Evolutionary conservation across 2,113 vertebrate genomes (phyloP).

Genomic region (Eulemur rufifrons): DNA sequence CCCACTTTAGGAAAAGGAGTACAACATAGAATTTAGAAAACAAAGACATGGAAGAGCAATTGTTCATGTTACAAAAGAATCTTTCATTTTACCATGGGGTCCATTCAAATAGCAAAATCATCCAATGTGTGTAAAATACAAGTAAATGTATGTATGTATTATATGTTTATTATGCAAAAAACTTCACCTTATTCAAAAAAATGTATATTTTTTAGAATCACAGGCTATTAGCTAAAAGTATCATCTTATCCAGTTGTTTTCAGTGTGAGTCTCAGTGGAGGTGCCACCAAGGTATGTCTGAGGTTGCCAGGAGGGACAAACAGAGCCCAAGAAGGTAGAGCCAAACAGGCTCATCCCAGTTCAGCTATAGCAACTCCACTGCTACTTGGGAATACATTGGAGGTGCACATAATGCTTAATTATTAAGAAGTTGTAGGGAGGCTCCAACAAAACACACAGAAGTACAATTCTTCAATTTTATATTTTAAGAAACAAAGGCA

Average conservation of each 20-base stretch:
- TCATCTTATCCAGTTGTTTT: not conserved
- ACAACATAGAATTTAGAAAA: not conserved
- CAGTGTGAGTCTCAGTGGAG: not conserved
- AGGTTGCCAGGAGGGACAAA: not conserved
- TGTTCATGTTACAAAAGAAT: not conserved
- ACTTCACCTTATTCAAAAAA: not conserved
- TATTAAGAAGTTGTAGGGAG: not conserved
- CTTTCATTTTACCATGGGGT: not conserved
- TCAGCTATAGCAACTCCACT: not conserved
- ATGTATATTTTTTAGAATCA: not conserved
- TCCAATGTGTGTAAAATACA: not conserved
- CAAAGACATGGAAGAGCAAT: not conserved
- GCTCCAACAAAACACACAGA: not conserved
- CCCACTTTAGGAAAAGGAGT: not conserved
- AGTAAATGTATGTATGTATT: not conserved
- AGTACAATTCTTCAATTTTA: not conserved
- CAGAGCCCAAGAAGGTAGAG: accelerated
- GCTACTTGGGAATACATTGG: not conserved
- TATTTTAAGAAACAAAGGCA: not conserved
- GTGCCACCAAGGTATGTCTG: accelerated
- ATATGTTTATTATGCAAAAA: not conserved
- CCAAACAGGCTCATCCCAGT: accelerated
- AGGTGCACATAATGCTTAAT: too few species aligned
- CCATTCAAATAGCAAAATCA: not conserved
- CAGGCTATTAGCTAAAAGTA: not conserved